Percentiles rank a stretch among this genome's conserved stretches.
Conservation (phyloP, 1,140 invertebrate species). For the Chrysomallon squamiferum region DNA sequence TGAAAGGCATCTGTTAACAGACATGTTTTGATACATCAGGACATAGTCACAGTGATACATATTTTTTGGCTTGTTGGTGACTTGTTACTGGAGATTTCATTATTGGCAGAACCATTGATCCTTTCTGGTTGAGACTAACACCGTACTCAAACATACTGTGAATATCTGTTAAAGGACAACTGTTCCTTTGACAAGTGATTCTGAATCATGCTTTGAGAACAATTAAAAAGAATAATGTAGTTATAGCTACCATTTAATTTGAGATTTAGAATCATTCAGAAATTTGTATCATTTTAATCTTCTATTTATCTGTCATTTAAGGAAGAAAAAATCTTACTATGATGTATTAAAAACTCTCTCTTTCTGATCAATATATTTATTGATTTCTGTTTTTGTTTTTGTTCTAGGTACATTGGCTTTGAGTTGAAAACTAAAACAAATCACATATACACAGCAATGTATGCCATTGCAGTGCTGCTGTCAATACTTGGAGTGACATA, state of each 20-base stretch:
- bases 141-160: too few relatives aligned
- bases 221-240: too few relatives aligned
- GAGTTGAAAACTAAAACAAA: slow-evolving; percentile 38
- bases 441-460: slow-evolving; percentile 40
- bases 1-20: too few relatives aligned
- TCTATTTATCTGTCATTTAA: background rate
- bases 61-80: too few relatives aligned
- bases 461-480: slow-evolving; percentile 38
- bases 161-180: too few relatives aligned
- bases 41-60: too few relatives aligned
- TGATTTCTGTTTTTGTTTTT: background rate
- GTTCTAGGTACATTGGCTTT: slow-evolving; percentile 49
- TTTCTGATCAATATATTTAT: background rate
- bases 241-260: background rate
- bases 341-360: background rate
- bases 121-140: too few relatives aligned
- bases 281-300: background rate
- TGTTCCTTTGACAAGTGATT: too few relatives aligned
- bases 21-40: too few relatives aligned
- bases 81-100: slow-evolving; percentile 53
- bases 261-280: background rate
- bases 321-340: background rate
- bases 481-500: slow-evolving; percentile 29
- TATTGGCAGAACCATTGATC: slow-evolving; percentile 47
- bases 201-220: slow-evolving; percentile 43